phyloP scores from a whole-genome alignment of 1,140 invertebrate genomes.

The Solen grandis region DNA sequence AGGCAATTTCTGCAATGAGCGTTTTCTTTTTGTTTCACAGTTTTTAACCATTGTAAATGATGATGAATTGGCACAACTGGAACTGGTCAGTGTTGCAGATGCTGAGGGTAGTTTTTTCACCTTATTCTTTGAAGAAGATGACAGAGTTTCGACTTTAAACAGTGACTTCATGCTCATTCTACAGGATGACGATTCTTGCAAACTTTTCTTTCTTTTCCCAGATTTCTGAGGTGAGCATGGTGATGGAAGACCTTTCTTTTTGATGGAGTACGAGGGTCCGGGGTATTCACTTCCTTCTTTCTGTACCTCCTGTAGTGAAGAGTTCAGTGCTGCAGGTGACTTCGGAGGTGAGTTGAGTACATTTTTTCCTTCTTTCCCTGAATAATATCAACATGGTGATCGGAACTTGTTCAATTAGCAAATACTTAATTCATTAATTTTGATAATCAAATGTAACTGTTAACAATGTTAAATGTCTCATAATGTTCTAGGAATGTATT shows the following conservation, averaged over 20 bases:
- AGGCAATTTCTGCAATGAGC: too few relatives aligned
- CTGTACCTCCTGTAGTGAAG: too few relatives aligned
- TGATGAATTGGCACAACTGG: too few relatives aligned
- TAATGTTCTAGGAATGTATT: too few relatives aligned
- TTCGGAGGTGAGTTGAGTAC: background rate
- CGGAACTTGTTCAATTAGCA: background rate
- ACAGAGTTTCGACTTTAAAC: background rate
- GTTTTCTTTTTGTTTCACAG: too few relatives aligned
- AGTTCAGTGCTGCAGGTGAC: background rate
- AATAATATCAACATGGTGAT: background rate
- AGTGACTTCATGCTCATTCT: background rate
- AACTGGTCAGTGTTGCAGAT: background rate
- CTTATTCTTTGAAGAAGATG: background rate
- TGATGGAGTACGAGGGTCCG: slow-evolving; percentile 21
- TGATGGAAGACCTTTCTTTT: slow-evolving; percentile 20
- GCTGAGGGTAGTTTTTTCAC: background rate
- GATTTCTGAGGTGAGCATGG: background rate
- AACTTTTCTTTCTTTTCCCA: background rate
- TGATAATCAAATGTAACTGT: background rate
- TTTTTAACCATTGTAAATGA: too few relatives aligned
- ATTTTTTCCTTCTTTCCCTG: background rate
- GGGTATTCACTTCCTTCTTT: slow-evolving; percentile 19
- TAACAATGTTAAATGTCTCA: background rate
- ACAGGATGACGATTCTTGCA: background rate
- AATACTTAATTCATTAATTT: background rate